phyloP scores from a whole-genome alignment of 92 coral and sea anemone genomes.

The Epizoanthus ramosus region DNA sequence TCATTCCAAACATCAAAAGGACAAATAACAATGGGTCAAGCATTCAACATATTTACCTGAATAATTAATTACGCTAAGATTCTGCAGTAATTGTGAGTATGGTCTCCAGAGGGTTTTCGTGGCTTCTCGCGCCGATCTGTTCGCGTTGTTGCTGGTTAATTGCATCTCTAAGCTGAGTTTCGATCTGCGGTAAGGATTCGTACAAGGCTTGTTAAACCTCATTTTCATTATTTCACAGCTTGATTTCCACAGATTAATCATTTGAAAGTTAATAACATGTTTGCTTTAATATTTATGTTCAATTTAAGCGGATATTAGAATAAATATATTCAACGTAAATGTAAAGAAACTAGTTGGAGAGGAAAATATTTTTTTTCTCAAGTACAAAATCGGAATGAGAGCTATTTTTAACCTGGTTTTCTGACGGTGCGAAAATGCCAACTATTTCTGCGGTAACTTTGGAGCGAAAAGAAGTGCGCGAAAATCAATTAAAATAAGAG shows the following conservation, averaged over 20 bases:
- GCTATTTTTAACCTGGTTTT: not conserved
- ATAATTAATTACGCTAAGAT: slow-evolving; percentile 82
- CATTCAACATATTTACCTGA: slow-evolving; percentile 91
- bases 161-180: slow-evolving; percentile 22
- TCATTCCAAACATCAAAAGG: slow-evolving; percentile 95
- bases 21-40: slow-evolving; percentile 75
- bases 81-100: slow-evolving; percentile 41
- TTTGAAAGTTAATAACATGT: slow-evolving; percentile 85
- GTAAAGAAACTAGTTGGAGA: slow-evolving; percentile 16
- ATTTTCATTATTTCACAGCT: slow-evolving; percentile 86
- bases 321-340: slow-evolving; percentile 63
- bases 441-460: slow-evolving; percentile 1
- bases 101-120: slow-evolving; percentile 24
- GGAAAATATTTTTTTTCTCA: slow-evolving; percentile 25
- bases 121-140: slow-evolving; percentile 17
- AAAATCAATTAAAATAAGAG: slow-evolving; percentile 40
- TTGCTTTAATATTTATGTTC: slow-evolving; percentile 91
- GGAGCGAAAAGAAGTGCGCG: slow-evolving; percentile 24
- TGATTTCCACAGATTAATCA: slow-evolving; percentile 76
- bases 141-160: not conserved
- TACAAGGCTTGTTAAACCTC: slow-evolving; percentile 66
- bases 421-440: slow-evolving; percentile 13
- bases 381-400: not conserved
- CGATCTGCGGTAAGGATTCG: slow-evolving; percentile 36
- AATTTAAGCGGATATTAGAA: slow-evolving; percentile 77